Base-by-base conservation (phyloP, 2,113 vertebrate genomes). In the Capricornis sumatraensis region DNA sequence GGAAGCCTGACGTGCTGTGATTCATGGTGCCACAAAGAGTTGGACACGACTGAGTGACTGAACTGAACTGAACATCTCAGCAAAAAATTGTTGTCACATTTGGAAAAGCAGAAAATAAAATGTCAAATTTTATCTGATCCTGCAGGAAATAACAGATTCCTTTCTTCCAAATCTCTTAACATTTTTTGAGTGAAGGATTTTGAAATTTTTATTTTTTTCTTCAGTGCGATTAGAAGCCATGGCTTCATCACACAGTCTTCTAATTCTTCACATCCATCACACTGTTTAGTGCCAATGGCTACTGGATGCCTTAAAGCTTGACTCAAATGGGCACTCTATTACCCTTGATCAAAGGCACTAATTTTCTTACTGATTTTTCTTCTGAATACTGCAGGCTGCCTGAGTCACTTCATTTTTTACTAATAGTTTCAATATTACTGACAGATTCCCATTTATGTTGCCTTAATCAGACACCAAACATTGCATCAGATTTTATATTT, bases 1-100 rank as follows among this genome's bases (percentile, higher is more conserved):
- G 58, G 27, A 60, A 2, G 5, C 5, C 27, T 30, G 58, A 0
- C 1, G 0, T 60, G 58, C 12, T 60, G 27, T 2, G 6, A 60
- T 60, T 60, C 58, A 60, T 30, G 58, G 28, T 27, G 58, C 11
- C 1, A 0, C 12, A 30, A 58, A 13, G 12, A 60, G 58, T 60
- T 1, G 0, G 58, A 60, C 58, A 60, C 0, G 1, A 6, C 58
- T 30, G 58, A 60, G 5, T 30, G 58, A 30, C 58, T 60, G 58
- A 60, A 60, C 27, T 60, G 27, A 60, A 30, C 58, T 14, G 27
- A 62, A 62, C 19, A 2, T 52, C 19, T 33, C 16, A 92, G 15
- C 12, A 60, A 79, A 71, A 71, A 83, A n/a, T 8, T 64, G 7
- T 53, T 45, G 30, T 27, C 5, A 50, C 83, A 40, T 89, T 89